These are phyloP conservation scores for Hydrotaea diabolus DNA, from an alignment of 2,888 invertebrate genomes.

Conservation along the genomic window DNA sequence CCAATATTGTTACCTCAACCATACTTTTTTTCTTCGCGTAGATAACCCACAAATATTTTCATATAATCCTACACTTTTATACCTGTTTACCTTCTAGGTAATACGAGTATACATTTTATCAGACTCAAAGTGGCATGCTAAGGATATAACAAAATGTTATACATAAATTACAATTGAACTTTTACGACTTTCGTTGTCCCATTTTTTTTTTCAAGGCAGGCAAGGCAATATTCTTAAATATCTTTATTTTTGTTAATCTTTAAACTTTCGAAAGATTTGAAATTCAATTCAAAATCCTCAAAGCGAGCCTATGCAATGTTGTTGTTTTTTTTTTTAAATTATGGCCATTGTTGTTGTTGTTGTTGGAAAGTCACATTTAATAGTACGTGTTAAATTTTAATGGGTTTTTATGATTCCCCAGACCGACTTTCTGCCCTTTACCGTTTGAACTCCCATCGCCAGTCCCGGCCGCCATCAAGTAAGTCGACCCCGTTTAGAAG, in stretches of 20 bases:
- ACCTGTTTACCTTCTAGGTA: too few relatives aligned
- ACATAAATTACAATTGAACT: background rate
- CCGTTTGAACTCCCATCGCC: background rate
- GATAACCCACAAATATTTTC: too few relatives aligned
- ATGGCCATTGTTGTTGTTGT: background rate
- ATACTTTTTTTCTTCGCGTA: too few relatives aligned
- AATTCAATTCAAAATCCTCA: constrained; percentile 1
- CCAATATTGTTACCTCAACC: too few relatives aligned
- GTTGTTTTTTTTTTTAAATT: background rate
- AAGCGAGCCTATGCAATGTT: background rate
- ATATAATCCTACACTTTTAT: too few relatives aligned
- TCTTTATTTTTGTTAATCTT: background rate
- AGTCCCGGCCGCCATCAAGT: too few relatives aligned
- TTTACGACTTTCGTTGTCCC: background rate
- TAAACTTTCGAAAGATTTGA: background rate
- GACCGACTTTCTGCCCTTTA: background rate
- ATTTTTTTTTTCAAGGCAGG: background rate
- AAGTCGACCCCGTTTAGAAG: background rate
- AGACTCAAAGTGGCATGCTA: too few relatives aligned
- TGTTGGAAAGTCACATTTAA: constrained; percentile 9
- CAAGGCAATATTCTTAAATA: background rate
- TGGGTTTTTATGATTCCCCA: constrained; percentile 12
- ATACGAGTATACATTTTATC: too few relatives aligned
- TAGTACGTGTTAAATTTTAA: constrained; percentile 31
- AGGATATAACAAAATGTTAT: background rate